Conservation (phyloP, 1,140 invertebrate species). For the Drosophila pseudoobscura region DNA sequence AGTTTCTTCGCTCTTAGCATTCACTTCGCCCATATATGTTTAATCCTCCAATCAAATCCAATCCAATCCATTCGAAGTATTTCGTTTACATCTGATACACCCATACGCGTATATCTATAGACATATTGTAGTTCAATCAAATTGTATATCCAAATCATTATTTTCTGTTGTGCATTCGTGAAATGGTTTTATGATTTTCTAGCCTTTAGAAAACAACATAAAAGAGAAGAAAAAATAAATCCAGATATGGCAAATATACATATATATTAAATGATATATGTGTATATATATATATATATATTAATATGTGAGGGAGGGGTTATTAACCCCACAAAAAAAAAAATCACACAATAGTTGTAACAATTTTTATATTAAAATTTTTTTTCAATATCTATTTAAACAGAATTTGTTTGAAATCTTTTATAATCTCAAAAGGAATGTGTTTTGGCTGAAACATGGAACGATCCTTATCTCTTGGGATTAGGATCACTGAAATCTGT, state of each 20-base stretch:
- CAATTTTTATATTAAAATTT: slow-evolving; percentile 78
- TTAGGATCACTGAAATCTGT: too few relatives aligned
- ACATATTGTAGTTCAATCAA: slow-evolving; percentile 67
- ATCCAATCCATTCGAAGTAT: slow-evolving; percentile 51
- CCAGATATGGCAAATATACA: slow-evolving; percentile 24
- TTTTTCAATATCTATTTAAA: slow-evolving; percentile 77
- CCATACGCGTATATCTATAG: slow-evolving; percentile 52
- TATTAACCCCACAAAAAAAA: slow-evolving; percentile 51
- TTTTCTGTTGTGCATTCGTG: slow-evolving; percentile 49
- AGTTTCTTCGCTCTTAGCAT: slow-evolving; percentile 13
- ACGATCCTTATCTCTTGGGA: too few relatives aligned
- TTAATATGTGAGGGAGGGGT: slow-evolving; percentile 43
- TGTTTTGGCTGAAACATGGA: too few relatives aligned
- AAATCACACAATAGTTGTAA: slow-evolving; percentile 63
- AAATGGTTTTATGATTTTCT: slow-evolving; percentile 56
- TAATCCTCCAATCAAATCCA: slow-evolving; percentile 27
- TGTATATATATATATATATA: slow-evolving; percentile 13
- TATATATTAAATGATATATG: slow-evolving; percentile 11
- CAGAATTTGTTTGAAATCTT: neutral
- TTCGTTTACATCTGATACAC: slow-evolving; percentile 46
- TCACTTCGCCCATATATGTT: slow-evolving; percentile 17
- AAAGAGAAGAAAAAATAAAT: slow-evolving; percentile 18
- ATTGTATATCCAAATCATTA: slow-evolving; percentile 48
- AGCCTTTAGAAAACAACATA: slow-evolving; percentile 45
- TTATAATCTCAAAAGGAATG: too few relatives aligned